Evolutionary conservation across 2,888 invertebrate genomes (phyloP).

Genomic region (Aleiodes alternator): DNA sequence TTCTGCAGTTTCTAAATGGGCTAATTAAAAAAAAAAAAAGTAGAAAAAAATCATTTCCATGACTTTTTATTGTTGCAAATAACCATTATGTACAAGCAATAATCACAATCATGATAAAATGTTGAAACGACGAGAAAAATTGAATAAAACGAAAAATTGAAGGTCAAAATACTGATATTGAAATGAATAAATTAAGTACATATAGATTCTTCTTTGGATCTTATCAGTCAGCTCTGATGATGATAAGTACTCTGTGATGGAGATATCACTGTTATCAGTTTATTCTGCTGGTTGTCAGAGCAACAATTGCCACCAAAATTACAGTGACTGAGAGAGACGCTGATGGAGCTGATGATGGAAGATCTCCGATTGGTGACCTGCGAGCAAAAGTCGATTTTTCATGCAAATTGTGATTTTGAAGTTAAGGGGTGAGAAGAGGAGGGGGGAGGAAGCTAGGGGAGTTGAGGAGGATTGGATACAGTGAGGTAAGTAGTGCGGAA

Average conservation of each 20-base stretch:
- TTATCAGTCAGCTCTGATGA: background rate
- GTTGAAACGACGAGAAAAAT: no score
- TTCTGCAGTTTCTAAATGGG: no score
- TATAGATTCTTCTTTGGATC: conserved; percentile 23
- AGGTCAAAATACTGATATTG: conserved; percentile 1
- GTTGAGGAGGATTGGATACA: no score
- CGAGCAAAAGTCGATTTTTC: conserved; percentile 49
- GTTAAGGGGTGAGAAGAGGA: no score
- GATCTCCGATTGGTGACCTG: conserved; percentile 58
- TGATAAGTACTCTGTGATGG: background rate
- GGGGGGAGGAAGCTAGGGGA: background rate
- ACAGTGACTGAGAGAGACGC: background rate
- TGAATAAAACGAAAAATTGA: background rate
- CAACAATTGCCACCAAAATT: background rate
- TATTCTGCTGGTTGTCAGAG: background rate
- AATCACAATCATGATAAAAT: no score
- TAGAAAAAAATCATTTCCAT: no score
- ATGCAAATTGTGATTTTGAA: background rate
- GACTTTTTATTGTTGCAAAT: no score
- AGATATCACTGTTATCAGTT: conserved; percentile 15
- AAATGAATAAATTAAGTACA: conserved; percentile 23
- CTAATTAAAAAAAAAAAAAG: no score
- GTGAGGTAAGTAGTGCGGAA: no score
- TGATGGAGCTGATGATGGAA: conserved; percentile 45
- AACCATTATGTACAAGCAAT: no score